A percentile compares a stretch with the other conserved stretches of the same genome.
Evolutionary conservation across 2,113 vertebrate genomes (phyloP).

Genomic region (Chlamydotis undulata): DNA sequence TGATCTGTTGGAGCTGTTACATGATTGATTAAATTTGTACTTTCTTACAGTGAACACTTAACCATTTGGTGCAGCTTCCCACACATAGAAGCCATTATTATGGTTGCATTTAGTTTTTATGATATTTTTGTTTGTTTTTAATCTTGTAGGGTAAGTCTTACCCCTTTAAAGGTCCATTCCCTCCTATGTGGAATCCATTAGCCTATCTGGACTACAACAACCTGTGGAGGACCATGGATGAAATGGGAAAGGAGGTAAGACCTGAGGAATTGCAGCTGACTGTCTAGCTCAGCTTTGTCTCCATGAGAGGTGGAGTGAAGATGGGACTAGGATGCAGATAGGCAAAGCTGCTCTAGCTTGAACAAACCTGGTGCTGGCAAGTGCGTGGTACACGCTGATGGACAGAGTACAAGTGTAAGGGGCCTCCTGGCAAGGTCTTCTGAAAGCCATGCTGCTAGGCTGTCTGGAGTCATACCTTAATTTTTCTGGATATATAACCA

Average conservation of each 20-base stretch:
- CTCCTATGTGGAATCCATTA: conserved; percentile 90
- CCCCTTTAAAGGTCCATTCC: conserved; percentile 87
- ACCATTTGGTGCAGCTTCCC: neutral
- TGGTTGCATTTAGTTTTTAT: neutral
- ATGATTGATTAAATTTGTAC: neutral
- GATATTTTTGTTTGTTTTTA: neutral
- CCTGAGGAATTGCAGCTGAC: neutral
- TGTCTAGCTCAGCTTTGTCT: neutral
- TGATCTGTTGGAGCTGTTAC: neutral
- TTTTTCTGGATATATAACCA: neutral
- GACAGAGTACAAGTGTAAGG: neutral
- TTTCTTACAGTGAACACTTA: neutral
- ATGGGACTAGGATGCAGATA: neutral
- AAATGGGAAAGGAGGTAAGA: conserved; percentile 93
- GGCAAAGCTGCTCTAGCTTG: neutral
- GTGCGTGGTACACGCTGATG: neutral
- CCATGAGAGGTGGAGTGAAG: neutral
- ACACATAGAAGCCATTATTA: rapidly evolving
- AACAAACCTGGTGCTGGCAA: neutral
- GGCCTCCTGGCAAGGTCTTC: neutral
- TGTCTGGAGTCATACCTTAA: rapidly evolving
- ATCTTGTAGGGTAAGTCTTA: conserved; percentile 88
- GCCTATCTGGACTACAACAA: conserved; percentile 91
- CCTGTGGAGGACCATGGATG: conserved; percentile 91
- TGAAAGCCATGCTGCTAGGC: neutral